A percentile compares a stretch with the other conserved stretches of the same genome.
These are phyloP conservation scores for Lemur catta DNA, from an alignment of 2,797 vertebrate species.

Conservation along the genomic window DNA sequence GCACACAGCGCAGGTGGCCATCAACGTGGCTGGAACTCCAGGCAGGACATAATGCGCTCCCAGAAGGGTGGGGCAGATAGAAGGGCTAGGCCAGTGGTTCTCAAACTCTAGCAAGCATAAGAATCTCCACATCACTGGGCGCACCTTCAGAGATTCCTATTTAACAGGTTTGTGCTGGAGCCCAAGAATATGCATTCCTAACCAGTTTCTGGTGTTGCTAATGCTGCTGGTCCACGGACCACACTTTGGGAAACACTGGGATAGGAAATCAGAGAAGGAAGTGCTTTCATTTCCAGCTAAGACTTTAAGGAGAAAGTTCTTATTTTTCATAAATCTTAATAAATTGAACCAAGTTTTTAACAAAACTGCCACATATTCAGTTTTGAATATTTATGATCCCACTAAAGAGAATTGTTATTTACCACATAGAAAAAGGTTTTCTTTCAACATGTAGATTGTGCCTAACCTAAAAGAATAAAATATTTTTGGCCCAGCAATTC, in stretches of 20 bases:
- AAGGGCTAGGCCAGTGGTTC: background rate
- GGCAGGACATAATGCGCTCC: background rate
- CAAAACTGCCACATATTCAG: background rate
- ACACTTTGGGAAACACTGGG: no score
- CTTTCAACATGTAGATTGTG: background rate
- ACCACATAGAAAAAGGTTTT: background rate
- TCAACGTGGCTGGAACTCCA: background rate
- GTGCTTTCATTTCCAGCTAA: no score
- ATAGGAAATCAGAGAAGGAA: no score
- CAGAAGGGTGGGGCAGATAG: background rate
- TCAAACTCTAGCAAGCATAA: background rate
- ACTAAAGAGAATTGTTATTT: background rate
- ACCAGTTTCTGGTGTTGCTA: background rate
- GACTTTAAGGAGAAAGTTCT: no score
- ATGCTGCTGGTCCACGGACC: background rate
- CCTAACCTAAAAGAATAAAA: slow-evolving; percentile 9
- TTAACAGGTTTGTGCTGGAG: background rate
- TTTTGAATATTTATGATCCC: background rate
- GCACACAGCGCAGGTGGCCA: background rate
- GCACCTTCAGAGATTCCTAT: no score
- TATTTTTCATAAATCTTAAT: background rate
- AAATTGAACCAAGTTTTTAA: background rate
- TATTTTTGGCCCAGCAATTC: background rate
- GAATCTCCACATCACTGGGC: no score
- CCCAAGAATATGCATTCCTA: background rate